Conservation (phyloP, 1,140 invertebrate genomes). For the Laupala kohalensis region DNA sequence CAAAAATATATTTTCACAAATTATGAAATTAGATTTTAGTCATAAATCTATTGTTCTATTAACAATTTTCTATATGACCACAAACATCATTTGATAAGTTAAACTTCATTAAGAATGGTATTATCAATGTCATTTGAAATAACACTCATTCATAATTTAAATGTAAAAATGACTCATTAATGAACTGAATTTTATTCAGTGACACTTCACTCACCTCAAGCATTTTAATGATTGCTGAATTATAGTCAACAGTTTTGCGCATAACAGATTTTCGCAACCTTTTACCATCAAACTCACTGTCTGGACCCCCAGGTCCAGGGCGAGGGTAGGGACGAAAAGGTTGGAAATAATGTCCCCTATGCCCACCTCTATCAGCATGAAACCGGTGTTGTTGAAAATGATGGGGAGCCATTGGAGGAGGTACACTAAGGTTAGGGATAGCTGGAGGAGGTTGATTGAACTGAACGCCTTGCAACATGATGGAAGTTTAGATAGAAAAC, state of each 20-base stretch:
- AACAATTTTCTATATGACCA: too few species aligned
- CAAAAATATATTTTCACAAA: too few species aligned
- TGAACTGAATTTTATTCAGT: not conserved
- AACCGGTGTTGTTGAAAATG: constrained; percentile 29
- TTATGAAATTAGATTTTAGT: too few species aligned
- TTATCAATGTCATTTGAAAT: too few species aligned
- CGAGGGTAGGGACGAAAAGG: constrained; percentile 35
- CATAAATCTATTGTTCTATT: too few species aligned
- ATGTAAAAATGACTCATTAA: too few species aligned
- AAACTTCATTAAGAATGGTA: too few species aligned
- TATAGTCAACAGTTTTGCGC: constrained; percentile 96
- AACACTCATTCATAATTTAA: too few species aligned
- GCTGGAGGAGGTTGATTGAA: constrained; percentile 29
- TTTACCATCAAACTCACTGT: constrained; percentile 91
- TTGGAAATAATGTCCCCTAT: constrained; percentile 30
- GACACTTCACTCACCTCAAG: constrained; percentile 52
- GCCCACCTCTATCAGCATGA: constrained; percentile 27
- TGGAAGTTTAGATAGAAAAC: not conserved
- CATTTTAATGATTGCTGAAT: constrained; percentile 85
- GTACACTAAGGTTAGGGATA: constrained; percentile 34
- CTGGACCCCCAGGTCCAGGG: constrained; percentile 23
- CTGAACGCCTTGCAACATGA: constrained; percentile 28
- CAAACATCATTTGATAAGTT: too few species aligned
- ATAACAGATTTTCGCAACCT: constrained; percentile 89
- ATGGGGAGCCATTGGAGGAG: constrained; percentile 27